A percentile compares a stretch with the other conserved stretches of the same genome.
These are phyloP conservation scores for Bombyx mandarina DNA, from an alignment of 1,140 invertebrate species.

Conservation along the genomic window DNA sequence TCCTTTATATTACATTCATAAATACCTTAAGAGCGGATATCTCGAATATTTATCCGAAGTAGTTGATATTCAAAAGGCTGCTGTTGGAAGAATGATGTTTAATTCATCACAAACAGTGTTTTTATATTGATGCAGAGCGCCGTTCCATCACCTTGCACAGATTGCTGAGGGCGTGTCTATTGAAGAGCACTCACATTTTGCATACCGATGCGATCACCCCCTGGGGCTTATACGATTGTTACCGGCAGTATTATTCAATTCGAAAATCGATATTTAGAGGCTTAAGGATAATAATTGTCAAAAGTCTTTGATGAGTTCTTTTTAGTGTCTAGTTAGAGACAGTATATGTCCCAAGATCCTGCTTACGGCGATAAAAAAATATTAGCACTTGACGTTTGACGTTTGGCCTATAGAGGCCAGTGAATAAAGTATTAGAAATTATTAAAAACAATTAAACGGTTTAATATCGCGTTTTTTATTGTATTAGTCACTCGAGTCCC, in stretches of 20 bases:
- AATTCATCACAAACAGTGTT: constrained; percentile 13
- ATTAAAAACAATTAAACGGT: too few relatives aligned
- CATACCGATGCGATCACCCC: constrained; percentile 22
- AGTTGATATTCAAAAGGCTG: constrained; percentile 8
- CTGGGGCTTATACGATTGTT: constrained; percentile 17
- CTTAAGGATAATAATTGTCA: constrained; percentile 3
- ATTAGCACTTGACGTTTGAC: too few relatives aligned
- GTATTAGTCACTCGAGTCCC: too few relatives aligned
- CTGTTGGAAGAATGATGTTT: constrained; percentile 19
- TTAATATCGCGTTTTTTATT: too few relatives aligned
- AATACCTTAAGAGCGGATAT: constrained; percentile 18
- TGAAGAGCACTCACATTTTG: constrained; percentile 14
- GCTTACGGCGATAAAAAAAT: too few relatives aligned
- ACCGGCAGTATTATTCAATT: constrained; percentile 8
- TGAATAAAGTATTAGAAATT: too few relatives aligned
- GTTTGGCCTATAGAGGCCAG: too few relatives aligned
- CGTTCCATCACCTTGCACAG: constrained; percentile 18
- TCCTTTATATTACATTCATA: neutral
- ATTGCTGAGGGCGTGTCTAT: constrained; percentile 17
- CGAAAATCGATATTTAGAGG: constrained; percentile 8
- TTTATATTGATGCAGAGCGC: constrained; percentile 22
- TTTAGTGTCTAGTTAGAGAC: too few relatives aligned
- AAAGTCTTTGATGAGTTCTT: neutral
- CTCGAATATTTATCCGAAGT: constrained; percentile 4
- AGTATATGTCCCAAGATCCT: too few relatives aligned